phyloP scores from a whole-genome alignment of 2,888 invertebrate genomes.

The Druceiella hillmani region DNA sequence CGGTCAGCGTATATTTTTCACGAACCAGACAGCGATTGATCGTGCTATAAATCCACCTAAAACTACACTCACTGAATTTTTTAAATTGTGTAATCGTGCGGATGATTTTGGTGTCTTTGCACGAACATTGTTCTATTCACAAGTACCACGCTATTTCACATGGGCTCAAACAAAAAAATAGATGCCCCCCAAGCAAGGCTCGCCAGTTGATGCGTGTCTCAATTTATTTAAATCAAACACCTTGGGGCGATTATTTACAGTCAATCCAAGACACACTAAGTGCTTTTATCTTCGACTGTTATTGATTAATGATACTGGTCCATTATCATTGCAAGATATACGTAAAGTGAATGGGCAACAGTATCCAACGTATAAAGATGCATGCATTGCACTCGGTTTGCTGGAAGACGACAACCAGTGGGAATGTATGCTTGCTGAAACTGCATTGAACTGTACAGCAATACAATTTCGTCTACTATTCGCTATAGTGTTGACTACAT shows the following conservation, averaged over 20 bases:
- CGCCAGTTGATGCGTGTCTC: too few relatives aligned
- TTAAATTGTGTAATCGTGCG: too few relatives aligned
- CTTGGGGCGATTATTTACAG: conserved; percentile 24
- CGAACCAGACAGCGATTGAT: conserved; percentile 20
- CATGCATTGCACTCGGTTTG: conserved; percentile 23
- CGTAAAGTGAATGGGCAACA: conserved; percentile 16
- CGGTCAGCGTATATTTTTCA: conserved; percentile 21
- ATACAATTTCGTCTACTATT: conserved; percentile 27
- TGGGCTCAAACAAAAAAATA: too few relatives aligned
- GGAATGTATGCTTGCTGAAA: conserved; percentile 20
- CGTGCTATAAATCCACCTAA: conserved; percentile 23
- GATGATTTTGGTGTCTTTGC: too few relatives aligned
- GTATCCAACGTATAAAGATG: conserved; percentile 22
- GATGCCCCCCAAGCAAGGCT: too few relatives aligned
- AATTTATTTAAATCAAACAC: conserved; percentile 21
- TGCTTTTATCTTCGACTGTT: conserved; percentile 25
- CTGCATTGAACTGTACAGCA: conserved; percentile 21
- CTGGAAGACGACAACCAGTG: conserved; percentile 23
- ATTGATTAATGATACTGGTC: conserved; percentile 23
- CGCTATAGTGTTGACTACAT: conserved; percentile 23
- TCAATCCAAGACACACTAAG: conserved; percentile 22
- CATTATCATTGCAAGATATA: conserved; percentile 17
- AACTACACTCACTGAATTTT: conserved; percentile 26
- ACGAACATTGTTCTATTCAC: too few relatives aligned
- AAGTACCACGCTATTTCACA: too few relatives aligned